Conservation (phyloP, 1,140 invertebrate genomes). For the Thereuonema tuberculata region DNA sequence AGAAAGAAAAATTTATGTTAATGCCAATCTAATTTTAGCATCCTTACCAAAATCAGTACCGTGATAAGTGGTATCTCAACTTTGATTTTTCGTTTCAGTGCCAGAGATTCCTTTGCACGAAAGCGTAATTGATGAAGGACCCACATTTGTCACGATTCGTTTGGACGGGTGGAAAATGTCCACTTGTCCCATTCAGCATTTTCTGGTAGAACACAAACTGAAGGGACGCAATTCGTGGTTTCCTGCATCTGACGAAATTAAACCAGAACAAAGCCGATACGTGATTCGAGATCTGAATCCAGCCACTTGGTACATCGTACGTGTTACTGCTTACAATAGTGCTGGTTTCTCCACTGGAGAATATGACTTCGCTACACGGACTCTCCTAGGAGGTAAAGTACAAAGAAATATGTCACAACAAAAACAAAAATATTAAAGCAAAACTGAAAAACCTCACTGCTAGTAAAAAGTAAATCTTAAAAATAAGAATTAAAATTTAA, state of each 20-base stretch:
- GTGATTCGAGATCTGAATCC: slow-evolving; percentile 80
- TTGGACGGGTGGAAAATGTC: slow-evolving; percentile 75
- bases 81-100: too few relatives aligned
- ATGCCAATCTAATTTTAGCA: too few relatives aligned
- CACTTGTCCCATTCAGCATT: slow-evolving; percentile 75
- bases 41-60: too few relatives aligned
- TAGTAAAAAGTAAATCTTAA: too few relatives aligned
- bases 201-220: slow-evolving; percentile 63
- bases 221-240: background rate
- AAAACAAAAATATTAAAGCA: too few relatives aligned
- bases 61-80: too few relatives aligned
- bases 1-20: background rate
- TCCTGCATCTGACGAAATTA: background rate
- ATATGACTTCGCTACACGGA: slow-evolving; percentile 91
- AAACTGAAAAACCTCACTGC: too few relatives aligned
- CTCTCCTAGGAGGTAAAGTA: slow-evolving; percentile 74
- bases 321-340: slow-evolving; percentile 88
- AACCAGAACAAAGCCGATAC: slow-evolving; percentile 33
- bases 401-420: too few relatives aligned
- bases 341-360: slow-evolving; percentile 86
- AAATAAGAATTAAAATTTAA: too few relatives aligned
- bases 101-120: background rate
- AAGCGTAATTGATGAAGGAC: slow-evolving; percentile 16
- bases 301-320: slow-evolving; percentile 75
- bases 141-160: slow-evolving; percentile 74